Conservation (phyloP, 2,888 invertebrate genomes). For the Zhengitettix transpicula region DNA sequence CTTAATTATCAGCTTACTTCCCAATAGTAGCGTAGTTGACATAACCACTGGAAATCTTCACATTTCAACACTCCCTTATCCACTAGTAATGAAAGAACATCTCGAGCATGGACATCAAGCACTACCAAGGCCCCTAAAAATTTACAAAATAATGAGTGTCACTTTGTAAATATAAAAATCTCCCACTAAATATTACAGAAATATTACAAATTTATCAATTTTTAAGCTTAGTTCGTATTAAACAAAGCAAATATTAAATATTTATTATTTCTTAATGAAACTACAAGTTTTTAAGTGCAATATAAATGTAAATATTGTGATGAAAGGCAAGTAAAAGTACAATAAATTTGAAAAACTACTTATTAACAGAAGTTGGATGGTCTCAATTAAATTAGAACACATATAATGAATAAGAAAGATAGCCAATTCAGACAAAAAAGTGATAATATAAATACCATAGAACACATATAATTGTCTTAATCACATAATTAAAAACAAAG, state of each 20-base stretch:
- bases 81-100: conserved; percentile 57
- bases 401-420: too few species aligned
- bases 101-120: conserved; percentile 83
- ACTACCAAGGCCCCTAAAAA: conserved; percentile 68
- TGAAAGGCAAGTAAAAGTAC: too few species aligned
- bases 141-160: too few species aligned
- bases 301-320: too few species aligned
- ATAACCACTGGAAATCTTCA: conserved; percentile 83
- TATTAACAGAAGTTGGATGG: too few species aligned
- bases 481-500: too few species aligned
- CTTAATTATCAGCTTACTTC: conserved; percentile 30
- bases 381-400: too few species aligned
- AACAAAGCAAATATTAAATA: not conserved
- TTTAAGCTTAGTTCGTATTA: not conserved
- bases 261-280: not conserved
- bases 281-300: too few species aligned
- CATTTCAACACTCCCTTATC: conserved; percentile 44
- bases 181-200: not conserved
- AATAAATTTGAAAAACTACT: too few species aligned
- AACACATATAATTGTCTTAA: too few species aligned
- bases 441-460: too few species aligned
- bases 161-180: not conserved
- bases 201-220: not conserved
- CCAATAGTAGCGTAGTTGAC: conserved; percentile 77
- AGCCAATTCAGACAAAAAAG: too few species aligned